These are phyloP conservation scores for Carposina sasakii DNA, from an alignment of 1,140 invertebrate species.

Conservation along the genomic window DNA sequence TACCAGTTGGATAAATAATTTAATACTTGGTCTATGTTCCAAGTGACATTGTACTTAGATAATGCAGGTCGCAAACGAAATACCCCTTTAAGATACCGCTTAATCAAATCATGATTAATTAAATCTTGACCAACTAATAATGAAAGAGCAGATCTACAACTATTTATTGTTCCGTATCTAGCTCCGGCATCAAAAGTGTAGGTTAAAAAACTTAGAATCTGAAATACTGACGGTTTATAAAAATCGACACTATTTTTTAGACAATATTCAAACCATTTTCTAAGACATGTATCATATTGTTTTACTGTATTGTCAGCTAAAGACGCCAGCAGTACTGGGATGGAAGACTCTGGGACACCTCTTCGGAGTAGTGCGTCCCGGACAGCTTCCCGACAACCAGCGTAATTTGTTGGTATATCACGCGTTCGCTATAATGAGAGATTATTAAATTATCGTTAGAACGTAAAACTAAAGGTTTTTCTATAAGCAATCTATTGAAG, in stretches of 20 bases:
- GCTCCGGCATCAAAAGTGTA: neutral
- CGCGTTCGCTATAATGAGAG: neutral
- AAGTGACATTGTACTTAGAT: no score
- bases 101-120: neutral
- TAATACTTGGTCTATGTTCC: no score
- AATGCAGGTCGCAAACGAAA: neutral
- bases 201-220: neutral
- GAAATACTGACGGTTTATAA: neutral
- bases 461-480: neutral
- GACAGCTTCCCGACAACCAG: constrained; percentile 4
- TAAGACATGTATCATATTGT: constrained; percentile 26
- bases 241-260: neutral
- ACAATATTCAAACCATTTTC: constrained; percentile 5
- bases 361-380: neutral
- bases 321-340: constrained; percentile 15
- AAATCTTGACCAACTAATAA: neutral
- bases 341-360: constrained; percentile 13
- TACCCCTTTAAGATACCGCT: constrained; percentile 2
- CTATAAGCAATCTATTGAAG: neutral
- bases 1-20: neutral
- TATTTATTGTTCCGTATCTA: constrained; percentile 2
- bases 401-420: neutral
- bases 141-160: constrained; percentile 1
- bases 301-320: constrained; percentile 24
- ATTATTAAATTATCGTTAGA: constrained; percentile 1